phyloP scores from a whole-genome alignment of 2,113 vertebrate species.

The Bungarus multicinctus region DNA sequence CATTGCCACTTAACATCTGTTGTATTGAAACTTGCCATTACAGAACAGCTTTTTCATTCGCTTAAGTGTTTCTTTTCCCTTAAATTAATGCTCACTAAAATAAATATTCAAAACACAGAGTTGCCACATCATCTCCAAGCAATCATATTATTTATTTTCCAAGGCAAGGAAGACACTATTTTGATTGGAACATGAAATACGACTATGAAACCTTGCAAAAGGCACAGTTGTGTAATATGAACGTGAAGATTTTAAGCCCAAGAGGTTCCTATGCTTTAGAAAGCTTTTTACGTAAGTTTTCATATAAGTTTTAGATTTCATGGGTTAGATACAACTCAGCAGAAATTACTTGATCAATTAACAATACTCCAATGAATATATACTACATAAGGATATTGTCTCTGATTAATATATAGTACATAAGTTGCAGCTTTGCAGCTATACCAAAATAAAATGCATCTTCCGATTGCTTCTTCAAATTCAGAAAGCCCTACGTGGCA shows the following conservation, averaged over 20 bases:
- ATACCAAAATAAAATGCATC: neutral
- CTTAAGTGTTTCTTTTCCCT: neutral
- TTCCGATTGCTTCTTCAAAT: neutral
- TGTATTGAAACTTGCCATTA: neutral
- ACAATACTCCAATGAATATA: neutral
- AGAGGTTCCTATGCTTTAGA: neutral
- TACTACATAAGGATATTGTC: no score
- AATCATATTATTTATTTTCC: neutral
- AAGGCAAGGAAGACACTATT: neutral
- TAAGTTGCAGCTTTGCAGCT: neutral
- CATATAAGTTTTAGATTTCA: neutral
- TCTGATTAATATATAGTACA: neutral
- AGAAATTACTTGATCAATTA: neutral
- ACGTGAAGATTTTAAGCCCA: neutral
- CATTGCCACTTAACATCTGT: neutral
- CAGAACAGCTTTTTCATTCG: neutral
- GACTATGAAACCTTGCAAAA: neutral
- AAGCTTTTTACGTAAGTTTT: neutral
- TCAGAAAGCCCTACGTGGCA: neutral
- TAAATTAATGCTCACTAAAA: neutral
- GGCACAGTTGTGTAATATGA: neutral
- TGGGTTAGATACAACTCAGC: neutral
- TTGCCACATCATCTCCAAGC: neutral
- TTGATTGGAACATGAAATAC: neutral
- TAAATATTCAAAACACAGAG: neutral